Base-by-base conservation (phyloP, 1,140 invertebrate species). In the Forficula auricularia region DNA sequence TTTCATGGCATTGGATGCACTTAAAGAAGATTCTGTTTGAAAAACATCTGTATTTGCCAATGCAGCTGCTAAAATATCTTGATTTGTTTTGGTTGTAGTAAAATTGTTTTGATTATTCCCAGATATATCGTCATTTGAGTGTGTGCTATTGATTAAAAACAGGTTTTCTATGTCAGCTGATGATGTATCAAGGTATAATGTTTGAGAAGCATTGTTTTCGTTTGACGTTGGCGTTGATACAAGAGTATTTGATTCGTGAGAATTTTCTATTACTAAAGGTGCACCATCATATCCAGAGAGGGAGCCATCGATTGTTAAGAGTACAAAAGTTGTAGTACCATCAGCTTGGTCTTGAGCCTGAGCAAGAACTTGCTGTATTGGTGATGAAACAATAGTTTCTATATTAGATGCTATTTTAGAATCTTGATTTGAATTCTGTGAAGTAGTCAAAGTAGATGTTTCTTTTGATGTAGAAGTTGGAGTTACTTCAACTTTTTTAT, bases 11-110 rank as follows among this genome's bases (percentile, higher is more conserved):
- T 48, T 10, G 2, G 37, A 18, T 36, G 66, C 62, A 6, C 57
- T 47, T 3, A 65, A 32, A 30, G 50, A 52, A 18, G 63, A 60
- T 31, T 78, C 74, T 34, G 68, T 67, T 49, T 77, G 76, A 48
- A 81, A 77, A 14, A 73, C 72, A 52, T 80, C 75, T n/a, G 75
- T 78, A 48, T 79, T 75, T 0, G 77, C 78, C 8, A 83, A 55
- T 4, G 79, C 80, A 15, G 75, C 77, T 7, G 79, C 78, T 10
- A 85, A 55, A 42, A 85, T 78, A 53, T 85, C 79, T 47, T 77
- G 69, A 56, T 66, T 71, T 2, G 68, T 63, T 4, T 54, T 61
- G 19, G 63, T 55, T 19, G 40, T 12, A 13, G 16, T n/a, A 13
- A 27, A 18, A 32, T 20, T 27, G 16, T 27, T 4, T 10, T 27